A percentile compares a stretch with the other conserved stretches of the same genome.
Conservation (phyloP, 2,797 vertebrate species). For the Notolepis coatsorum region DNA sequence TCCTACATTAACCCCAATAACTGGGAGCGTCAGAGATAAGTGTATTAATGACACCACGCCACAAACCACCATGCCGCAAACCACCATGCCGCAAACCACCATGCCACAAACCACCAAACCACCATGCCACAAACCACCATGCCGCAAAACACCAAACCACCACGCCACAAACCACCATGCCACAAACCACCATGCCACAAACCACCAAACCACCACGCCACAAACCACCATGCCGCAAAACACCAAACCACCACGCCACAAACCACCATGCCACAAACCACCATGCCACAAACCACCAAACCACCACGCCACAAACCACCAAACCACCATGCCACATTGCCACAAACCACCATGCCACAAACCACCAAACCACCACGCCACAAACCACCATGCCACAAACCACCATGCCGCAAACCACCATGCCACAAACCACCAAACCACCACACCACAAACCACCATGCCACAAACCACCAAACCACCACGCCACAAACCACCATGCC, state of each 20-base stretch:
- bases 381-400: slow-evolving; percentile 11
- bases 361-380: too few relatives aligned
- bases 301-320: slow-evolving; percentile 18
- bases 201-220: too few relatives aligned
- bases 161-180: slow-evolving; percentile 14
- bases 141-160: slow-evolving; percentile 24
- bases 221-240: slow-evolving; percentile 23
- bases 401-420: slow-evolving; percentile 27
- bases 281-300: too few relatives aligned
- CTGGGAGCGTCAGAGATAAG: slow-evolving; percentile 34
- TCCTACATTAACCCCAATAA: slow-evolving; percentile 29
- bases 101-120: slow-evolving; percentile 17
- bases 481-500: too few relatives aligned
- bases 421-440: too few relatives aligned
- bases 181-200: too few relatives aligned
- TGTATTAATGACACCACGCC: slow-evolving; percentile 34
- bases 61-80: slow-evolving; percentile 22
- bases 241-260: slow-evolving; percentile 7
- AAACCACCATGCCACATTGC: slow-evolving; percentile 26
- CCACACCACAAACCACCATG: slow-evolving; percentile 15
- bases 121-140: slow-evolving; percentile 18
- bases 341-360: slow-evolving; percentile 22
- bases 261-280: slow-evolving; percentile 26
- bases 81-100: too few relatives aligned
- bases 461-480: too few relatives aligned